Conservation (phyloP, 1,140 invertebrate species). For the Gryllus bimaculatus region DNA sequence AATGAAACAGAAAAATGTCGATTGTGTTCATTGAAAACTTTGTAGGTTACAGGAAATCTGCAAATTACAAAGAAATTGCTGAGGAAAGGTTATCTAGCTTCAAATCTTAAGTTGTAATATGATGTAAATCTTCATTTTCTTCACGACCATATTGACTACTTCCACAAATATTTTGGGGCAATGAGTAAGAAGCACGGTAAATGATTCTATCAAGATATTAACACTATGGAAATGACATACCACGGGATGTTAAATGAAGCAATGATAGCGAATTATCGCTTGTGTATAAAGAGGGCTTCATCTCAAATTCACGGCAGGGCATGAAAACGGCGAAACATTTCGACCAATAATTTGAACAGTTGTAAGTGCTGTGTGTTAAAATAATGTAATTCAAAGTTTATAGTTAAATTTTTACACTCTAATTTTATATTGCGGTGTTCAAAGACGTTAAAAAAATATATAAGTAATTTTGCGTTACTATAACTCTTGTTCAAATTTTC, state of each 20-base stretch:
- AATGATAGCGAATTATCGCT: slow-evolving; percentile 32
- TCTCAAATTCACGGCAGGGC: not conserved
- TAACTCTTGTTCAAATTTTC: not conserved
- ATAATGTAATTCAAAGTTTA: not conserved
- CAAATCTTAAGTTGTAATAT: slow-evolving; percentile 28
- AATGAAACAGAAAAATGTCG: not conserved
- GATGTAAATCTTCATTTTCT: slow-evolving; percentile 34
- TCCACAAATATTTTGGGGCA: slow-evolving; percentile 29
- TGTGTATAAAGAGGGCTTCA: slow-evolving; percentile 15
- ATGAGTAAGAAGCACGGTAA: slow-evolving; percentile 33
- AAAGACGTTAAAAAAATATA: not conserved
- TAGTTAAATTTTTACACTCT: not conserved
- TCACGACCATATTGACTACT: slow-evolving; percentile 34
- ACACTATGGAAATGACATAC: slow-evolving; percentile 29
- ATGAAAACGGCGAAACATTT: not conserved
- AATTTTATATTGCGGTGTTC: not conserved
- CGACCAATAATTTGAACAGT: not conserved
- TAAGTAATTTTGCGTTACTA: not conserved
- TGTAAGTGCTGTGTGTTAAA: not conserved
- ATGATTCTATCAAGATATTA: slow-evolving; percentile 33
- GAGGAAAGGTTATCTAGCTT: not conserved
- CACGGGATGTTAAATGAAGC: slow-evolving; percentile 29
- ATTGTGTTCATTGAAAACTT: not conserved
- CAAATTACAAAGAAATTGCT: not conserved
- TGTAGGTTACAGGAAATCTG: not conserved